Base-by-base conservation (phyloP, 2,888 invertebrate species). In the Margaritifera margaritifera region DNA sequence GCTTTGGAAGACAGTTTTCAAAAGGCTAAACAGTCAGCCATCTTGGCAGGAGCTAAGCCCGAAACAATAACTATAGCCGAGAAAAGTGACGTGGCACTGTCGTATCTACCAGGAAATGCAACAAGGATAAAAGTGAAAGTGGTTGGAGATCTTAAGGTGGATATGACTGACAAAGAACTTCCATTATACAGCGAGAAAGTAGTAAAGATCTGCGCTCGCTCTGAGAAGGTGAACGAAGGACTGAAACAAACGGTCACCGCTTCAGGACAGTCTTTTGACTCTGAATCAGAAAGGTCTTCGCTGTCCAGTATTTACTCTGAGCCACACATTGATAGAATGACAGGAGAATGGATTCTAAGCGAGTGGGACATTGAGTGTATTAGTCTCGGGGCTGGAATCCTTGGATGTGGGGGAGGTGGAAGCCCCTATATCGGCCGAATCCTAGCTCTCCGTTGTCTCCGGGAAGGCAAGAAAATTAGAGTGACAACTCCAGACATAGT, bases 331-430 rank as follows among this genome's bases (percentile, higher is more conserved):
- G 80, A 84, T 57, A 51, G 58, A 6, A 24, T 18, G 8, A 81
- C 75, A 3, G 84, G 86, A 1, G 86, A 86, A 67, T 88, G 88
- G 88, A 62, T 79, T 11, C 62, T 88, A 19, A 79, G 77, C 0
- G 82, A 75, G 42, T 86, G 80, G 72, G 88, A 88, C 66, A 78
- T 88, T 59, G 86, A 88, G 66, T 88, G 87, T 59, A 79, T 88
- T 20, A 80, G 80, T 62, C 77, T 87, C 5, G 88, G 88, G 3
- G 84, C 88, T 0, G 88, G 87, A 0, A 86, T 88, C 42, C 71
- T 87, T 15, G 88, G 88, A 6, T 84, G 84, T 69, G 88, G 88
- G 5, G 88, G 88, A 0, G 88, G 88, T 8, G 88, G 87, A 6
- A 85, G 75, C 65, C 86, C 88, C 0, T 77, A 86, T 66, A 31